Evolutionary conservation across 2,888 invertebrate genomes (phyloP).

Genomic region (Masnerella sp.): DNA sequence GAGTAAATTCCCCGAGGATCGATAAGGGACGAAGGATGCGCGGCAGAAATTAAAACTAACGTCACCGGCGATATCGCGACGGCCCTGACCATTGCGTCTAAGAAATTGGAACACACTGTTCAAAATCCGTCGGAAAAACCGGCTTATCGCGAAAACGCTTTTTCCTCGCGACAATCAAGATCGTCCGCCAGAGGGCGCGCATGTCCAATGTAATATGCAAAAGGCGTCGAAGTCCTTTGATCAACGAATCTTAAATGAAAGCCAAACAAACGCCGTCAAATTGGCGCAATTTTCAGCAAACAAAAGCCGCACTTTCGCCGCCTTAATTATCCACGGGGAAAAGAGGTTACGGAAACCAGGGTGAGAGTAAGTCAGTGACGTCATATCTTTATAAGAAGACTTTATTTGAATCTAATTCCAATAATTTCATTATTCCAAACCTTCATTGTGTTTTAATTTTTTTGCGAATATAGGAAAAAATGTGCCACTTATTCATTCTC

Average conservation of each 20-base stretch:
- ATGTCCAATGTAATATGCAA: constrained; percentile 12
- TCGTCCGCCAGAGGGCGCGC: not conserved
- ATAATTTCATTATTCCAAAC: too few species aligned
- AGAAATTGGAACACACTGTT: constrained; percentile 28
- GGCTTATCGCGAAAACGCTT: not conserved
- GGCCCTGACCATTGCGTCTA: not conserved
- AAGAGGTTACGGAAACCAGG: not conserved
- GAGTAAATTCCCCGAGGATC: constrained; percentile 49
- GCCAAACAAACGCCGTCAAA: constrained; percentile 12
- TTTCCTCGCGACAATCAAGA: not conserved
- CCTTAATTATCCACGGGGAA: constrained; percentile 26
- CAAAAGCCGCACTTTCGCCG: constrained; percentile 6
- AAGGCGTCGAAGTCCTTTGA: constrained; percentile 18
- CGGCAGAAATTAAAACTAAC: constrained; percentile 62
- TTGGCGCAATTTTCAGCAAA: constrained; percentile 19
- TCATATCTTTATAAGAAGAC: too few species aligned
- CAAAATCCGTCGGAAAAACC: constrained; percentile 3
- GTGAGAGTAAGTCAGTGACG: not conserved
- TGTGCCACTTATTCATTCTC: too few species aligned
- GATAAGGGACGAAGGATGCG: constrained; percentile 53
- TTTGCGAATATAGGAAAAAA: too few species aligned
- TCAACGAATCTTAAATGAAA: constrained; percentile 30
- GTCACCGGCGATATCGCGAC: constrained; percentile 18
- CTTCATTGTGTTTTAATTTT: too few species aligned
- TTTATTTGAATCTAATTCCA: too few species aligned